Evolutionary conservation across 2,888 invertebrate species (phyloP).

Genomic region (Apamea epomidion): DNA sequence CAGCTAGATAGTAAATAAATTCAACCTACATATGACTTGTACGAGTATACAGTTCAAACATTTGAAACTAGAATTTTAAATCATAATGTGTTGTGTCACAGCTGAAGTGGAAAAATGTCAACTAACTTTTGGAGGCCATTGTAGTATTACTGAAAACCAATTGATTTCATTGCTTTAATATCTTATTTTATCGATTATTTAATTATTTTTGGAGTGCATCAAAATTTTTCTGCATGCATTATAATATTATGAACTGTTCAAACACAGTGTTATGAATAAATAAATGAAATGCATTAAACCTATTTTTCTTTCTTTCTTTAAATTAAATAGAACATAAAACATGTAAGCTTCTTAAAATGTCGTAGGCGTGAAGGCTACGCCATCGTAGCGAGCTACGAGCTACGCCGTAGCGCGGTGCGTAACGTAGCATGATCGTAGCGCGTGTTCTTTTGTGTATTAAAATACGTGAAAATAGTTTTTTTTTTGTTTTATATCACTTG

Average conservation of each 20-base stretch:
- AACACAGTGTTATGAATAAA: neutral
- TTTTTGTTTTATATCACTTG: neutral
- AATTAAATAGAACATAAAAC: neutral
- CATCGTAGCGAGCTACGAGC: neutral
- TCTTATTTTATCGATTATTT: neutral
- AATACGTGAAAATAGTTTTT: neutral
- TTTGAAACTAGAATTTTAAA: too few relatives aligned
- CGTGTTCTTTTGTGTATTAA: neutral
- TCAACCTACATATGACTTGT: too few relatives aligned
- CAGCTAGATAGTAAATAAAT: too few relatives aligned
- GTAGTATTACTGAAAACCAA: too few relatives aligned
- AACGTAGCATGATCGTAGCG: neutral
- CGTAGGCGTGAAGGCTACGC: neutral
- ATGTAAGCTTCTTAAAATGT: neutral
- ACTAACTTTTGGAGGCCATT: too few relatives aligned
- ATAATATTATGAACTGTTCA: neutral
- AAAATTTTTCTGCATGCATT: neutral
- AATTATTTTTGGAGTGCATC: neutral
- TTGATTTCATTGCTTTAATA: too few relatives aligned
- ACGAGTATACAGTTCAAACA: too few relatives aligned
- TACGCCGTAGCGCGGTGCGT: slow-evolving; percentile 22
- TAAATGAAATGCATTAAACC: neutral
- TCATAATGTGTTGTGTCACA: too few relatives aligned
- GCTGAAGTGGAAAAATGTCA: too few relatives aligned
- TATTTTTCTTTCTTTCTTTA: neutral